Conservation (phyloP, 2,888 invertebrate species). For the Busseola fusca region DNA sequence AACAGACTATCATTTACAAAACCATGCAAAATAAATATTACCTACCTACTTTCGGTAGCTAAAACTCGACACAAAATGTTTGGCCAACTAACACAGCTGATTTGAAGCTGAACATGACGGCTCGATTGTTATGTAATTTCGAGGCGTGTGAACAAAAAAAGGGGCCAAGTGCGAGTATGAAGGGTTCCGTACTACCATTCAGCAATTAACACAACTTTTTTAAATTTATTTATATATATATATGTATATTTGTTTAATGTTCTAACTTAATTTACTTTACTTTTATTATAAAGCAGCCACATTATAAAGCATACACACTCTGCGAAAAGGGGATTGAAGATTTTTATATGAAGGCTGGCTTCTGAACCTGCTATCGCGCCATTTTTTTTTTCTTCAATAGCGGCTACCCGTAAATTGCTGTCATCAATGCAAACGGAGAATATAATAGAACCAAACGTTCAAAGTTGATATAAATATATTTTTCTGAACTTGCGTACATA, state of each 20-base stretch:
- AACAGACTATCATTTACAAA: neutral
- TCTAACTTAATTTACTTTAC: neutral
- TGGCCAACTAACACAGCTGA: neutral
- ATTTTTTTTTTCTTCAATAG: neutral
- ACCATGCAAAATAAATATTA: constrained; percentile 5
- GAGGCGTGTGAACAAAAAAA: constrained; percentile 30
- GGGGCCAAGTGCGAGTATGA: neutral
- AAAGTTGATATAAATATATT: neutral
- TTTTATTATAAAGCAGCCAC: neutral
- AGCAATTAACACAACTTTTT: too few relatives aligned
- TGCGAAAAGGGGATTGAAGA: neutral
- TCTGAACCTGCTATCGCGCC: neutral
- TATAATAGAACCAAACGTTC: neutral
- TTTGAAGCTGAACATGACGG: constrained; percentile 18
- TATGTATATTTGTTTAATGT: too few relatives aligned
- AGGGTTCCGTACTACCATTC: too few relatives aligned
- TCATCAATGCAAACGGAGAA: neutral
- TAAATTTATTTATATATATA: too few relatives aligned
- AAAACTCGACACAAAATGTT: constrained; percentile 18
- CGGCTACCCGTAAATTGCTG: neutral
- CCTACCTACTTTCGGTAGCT: neutral
- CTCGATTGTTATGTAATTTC: constrained; percentile 24
- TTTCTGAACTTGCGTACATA: neutral
- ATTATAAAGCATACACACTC: too few relatives aligned
- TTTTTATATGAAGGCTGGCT: neutral